phyloP scores from a whole-genome alignment of 2,888 invertebrate species.

The Dugesia japonica region DNA sequence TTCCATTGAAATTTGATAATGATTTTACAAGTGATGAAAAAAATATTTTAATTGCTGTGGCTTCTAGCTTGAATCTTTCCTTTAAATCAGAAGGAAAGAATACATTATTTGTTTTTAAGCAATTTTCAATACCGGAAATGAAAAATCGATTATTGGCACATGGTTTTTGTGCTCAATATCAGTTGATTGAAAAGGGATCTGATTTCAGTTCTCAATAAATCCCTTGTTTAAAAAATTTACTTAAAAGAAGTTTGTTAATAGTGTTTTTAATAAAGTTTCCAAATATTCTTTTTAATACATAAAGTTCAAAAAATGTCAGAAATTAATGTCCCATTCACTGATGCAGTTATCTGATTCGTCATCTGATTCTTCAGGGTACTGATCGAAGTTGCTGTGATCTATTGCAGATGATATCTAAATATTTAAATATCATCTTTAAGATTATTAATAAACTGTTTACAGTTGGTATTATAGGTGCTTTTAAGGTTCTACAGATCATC shows the following conservation, averaged over 20 bases:
- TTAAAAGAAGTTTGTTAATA: slow-evolving; percentile 7
- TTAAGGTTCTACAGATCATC: slow-evolving; percentile 64
- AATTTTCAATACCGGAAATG: neutral
- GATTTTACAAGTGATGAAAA: neutral
- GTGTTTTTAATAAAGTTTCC: slow-evolving; percentile 20
- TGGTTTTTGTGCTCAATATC: neutral
- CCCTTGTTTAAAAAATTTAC: neutral
- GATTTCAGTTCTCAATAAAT: too few relatives aligned
- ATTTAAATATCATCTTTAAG: neutral
- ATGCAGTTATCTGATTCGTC: neutral
- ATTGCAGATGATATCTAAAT: neutral
- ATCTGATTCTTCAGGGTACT: neutral
- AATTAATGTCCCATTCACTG: neutral
- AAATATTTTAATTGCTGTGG: neutral
- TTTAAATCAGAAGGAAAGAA: neutral
- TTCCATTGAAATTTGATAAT: neutral
- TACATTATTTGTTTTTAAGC: neutral
- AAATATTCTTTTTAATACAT: neutral
- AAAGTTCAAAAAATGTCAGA: neutral
- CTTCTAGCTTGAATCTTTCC: neutral
- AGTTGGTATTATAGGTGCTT: slow-evolving; percentile 72
- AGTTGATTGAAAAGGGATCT: neutral
- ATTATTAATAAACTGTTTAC: slow-evolving; percentile 40
- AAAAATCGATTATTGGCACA: neutral
- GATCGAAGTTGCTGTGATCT: neutral